These are phyloP conservation scores for Strigops habroptila DNA, from an alignment of 2,113 vertebrate genomes.

Conservation along the genomic window DNA sequence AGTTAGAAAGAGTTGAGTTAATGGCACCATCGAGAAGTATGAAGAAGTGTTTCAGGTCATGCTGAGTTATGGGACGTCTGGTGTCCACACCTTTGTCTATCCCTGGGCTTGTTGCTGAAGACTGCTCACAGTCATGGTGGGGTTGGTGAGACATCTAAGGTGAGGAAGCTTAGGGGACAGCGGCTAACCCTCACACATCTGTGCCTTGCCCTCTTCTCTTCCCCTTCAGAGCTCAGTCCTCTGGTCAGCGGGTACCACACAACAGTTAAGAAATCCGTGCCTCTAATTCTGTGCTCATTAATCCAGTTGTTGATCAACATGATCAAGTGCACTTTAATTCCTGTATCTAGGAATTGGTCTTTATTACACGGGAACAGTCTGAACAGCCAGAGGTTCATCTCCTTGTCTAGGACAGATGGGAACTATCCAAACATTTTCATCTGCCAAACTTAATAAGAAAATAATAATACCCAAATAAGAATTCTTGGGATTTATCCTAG, in stretches of 20 bases:
- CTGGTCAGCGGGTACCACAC: not conserved
- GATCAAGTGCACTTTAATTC: not conserved
- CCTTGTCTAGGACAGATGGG: not conserved
- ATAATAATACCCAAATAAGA: not conserved
- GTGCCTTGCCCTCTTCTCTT: not conserved
- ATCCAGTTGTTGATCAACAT: not conserved
- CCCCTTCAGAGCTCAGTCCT: not conserved
- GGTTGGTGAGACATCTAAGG: not conserved
- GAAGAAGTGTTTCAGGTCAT: not conserved
- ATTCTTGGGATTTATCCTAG: not conserved
- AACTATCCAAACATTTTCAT: not conserved
- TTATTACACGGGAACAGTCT: not conserved
- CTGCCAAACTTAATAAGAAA: not conserved
- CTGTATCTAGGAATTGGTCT: not conserved
- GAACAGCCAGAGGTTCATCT: not conserved
- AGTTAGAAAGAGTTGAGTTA: not conserved
- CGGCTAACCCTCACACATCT: fast-evolving
- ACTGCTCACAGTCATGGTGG: not conserved
- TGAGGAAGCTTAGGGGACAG: not conserved
- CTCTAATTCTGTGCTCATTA: not conserved
- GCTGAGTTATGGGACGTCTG: fast-evolving
- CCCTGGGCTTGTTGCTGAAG: not conserved
- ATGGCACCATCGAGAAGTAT: not conserved
- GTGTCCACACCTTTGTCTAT: not conserved
- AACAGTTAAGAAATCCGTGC: not conserved